These are phyloP conservation scores for Triplophysa dalaica DNA, from an alignment of 2,113 vertebrate genomes.

Conservation along the genomic window DNA sequence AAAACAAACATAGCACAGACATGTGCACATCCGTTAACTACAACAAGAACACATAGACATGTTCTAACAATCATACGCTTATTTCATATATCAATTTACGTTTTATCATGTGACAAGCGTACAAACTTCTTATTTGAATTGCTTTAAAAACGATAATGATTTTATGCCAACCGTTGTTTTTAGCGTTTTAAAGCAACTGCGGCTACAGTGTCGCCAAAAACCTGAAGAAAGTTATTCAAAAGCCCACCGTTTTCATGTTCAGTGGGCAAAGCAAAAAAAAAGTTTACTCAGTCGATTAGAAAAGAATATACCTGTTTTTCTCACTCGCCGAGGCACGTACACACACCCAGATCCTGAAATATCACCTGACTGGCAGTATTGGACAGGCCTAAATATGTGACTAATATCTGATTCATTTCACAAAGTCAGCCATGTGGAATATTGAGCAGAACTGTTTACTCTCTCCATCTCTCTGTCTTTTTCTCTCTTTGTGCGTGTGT, in stretches of 20 bases:
- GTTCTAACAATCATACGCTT: not conserved
- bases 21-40: constrained; percentile 14
- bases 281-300: not conserved
- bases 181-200: not conserved
- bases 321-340: not conserved
- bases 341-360: constrained; percentile 2
- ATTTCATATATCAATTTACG: too few species aligned
- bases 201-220: constrained; percentile 4
- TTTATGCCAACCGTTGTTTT: constrained; percentile 9
- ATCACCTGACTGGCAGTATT: not conserved
- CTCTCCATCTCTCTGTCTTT: too few species aligned
- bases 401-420: constrained; percentile 38
- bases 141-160: not conserved
- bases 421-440: constrained; percentile 24
- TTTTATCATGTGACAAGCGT: not conserved
- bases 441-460: constrained; percentile 15
- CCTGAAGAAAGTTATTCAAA: not conserved
- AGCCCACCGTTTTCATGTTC: not conserved
- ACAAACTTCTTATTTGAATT: not conserved
- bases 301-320: not conserved
- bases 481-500: not conserved
- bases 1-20: not conserved
- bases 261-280: not conserved
- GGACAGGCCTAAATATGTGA: constrained; percentile 31
- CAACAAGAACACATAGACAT: constrained; percentile 9